Percentiles rank a stretch among this genome's conserved stretches.
Conservation (phyloP, 2,797 vertebrate genomes). For the Notolabrus celidotus region DNA sequence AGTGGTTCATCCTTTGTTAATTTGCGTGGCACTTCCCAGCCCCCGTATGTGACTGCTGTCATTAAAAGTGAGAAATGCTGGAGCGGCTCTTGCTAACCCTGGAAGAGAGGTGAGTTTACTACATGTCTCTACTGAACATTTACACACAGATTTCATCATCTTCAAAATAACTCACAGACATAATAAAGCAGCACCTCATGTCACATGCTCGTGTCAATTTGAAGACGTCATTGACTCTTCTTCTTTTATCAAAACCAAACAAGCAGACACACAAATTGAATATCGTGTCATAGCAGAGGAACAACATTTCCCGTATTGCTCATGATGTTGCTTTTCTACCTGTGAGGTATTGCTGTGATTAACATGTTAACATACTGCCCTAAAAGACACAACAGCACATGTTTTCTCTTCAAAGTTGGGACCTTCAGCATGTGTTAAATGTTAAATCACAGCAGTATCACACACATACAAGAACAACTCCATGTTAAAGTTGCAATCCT, state of each 20-base stretch:
- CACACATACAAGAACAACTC: slow-evolving; percentile 63
- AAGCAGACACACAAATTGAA: neutral
- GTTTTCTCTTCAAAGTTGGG: neutral
- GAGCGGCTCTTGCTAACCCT: too few species aligned
- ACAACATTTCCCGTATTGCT: slow-evolving; percentile 5
- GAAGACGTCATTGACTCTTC: neutral
- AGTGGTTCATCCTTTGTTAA: too few species aligned
- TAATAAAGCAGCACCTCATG: neutral
- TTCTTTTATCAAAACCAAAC: neutral
- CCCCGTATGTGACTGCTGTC: too few species aligned
- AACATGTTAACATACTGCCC: slow-evolving; percentile 31
- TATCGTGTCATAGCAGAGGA: neutral
- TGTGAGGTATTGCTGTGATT: slow-evolving; percentile 55
- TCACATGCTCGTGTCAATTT: too few species aligned
- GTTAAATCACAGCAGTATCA: slow-evolving; percentile 49
- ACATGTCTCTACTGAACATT: too few species aligned
- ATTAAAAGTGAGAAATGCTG: neutral
- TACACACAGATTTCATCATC: neutral
- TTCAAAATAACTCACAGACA: neutral
- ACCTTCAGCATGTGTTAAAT: slow-evolving; percentile 21
- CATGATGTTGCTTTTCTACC: slow-evolving; percentile 65
- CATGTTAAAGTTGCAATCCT: slow-evolving; percentile 64
- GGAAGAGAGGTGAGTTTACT: neutral
- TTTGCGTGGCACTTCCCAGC: too few species aligned
- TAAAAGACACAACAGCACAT: neutral